Evolutionary conservation across 2,797 vertebrate genomes (phyloP).

Genomic region (Oryzias sinensis): DNA sequence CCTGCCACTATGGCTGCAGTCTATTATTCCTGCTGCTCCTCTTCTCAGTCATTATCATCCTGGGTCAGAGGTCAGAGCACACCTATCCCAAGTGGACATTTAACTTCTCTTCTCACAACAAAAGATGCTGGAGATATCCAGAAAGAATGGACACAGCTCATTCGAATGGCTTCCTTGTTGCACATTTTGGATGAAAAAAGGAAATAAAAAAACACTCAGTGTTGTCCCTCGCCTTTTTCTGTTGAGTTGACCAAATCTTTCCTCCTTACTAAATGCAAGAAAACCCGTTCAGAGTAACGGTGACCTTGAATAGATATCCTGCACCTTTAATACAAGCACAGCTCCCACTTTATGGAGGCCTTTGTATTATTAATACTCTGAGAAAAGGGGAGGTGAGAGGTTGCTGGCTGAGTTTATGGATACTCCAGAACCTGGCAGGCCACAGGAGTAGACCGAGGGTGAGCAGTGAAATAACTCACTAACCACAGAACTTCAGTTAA

Average conservation of each 20-base stretch:
- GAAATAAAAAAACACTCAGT: constrained; percentile 37
- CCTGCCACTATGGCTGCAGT: constrained; percentile 62
- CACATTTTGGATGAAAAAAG: constrained; percentile 63
- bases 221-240: constrained; percentile 26
- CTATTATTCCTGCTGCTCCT: constrained; percentile 63
- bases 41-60: constrained; percentile 77
- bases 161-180: constrained; percentile 47
- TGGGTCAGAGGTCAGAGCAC: constrained; percentile 72
- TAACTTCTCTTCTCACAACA: constrained; percentile 78
- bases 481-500: constrained; percentile 55
- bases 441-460: constrained; percentile 30
- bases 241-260: constrained; percentile 42
- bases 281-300: constrained; percentile 65
- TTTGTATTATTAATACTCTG: constrained; percentile 79
- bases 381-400: constrained; percentile 67
- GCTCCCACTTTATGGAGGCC: constrained; percentile 64
- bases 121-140: constrained; percentile 76
- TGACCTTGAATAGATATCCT: constrained; percentile 72
- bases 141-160: constrained; percentile 66
- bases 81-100: constrained; percentile 76
- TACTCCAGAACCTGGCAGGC: constrained; percentile 45
- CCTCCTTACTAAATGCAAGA: constrained; percentile 29
- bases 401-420: constrained; percentile 53
- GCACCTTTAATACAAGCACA: constrained; percentile 65
- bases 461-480: constrained; percentile 51